Conservation (phyloP, 2,113 vertebrate genomes). For the Neogale vison region DNA sequence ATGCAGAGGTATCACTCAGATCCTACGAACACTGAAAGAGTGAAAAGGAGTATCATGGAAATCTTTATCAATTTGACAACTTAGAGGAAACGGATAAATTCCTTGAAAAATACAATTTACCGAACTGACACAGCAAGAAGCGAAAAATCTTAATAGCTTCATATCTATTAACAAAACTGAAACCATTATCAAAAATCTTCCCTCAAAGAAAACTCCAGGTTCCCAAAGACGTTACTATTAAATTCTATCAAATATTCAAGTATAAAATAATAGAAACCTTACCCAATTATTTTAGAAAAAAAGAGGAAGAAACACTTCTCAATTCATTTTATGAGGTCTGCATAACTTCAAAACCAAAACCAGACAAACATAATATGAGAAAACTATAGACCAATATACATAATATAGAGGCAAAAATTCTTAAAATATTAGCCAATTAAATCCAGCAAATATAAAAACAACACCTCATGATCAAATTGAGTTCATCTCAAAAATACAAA, state of each 20-base stretch:
- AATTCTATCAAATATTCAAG: not conserved
- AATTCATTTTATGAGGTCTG: not conserved
- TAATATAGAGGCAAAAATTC: not conserved
- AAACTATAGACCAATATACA: not conserved
- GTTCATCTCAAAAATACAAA: not conserved
- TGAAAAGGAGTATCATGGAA: not conserved
- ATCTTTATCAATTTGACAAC: not conserved
- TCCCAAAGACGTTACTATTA: not conserved
- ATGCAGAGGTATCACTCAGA: not conserved
- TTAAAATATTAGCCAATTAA: not conserved
- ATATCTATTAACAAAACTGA: not conserved
- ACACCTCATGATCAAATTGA: not conserved
- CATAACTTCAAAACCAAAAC: not conserved
- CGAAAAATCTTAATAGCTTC: not conserved
- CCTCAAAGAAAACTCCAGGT: not conserved
- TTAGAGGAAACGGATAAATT: not conserved
- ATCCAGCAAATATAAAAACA: not conserved
- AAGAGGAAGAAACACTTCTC: not conserved
- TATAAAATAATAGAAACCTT: not conserved
- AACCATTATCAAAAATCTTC: not conserved
- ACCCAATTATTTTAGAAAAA: not conserved
- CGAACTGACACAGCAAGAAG: not conserved
- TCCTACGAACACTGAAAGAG: not conserved
- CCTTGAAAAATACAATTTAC: not conserved
- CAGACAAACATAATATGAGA: not conserved